Evolutionary conservation across 2,113 vertebrate species (phyloP).

Genomic region (Willisornis vidua): DNA sequence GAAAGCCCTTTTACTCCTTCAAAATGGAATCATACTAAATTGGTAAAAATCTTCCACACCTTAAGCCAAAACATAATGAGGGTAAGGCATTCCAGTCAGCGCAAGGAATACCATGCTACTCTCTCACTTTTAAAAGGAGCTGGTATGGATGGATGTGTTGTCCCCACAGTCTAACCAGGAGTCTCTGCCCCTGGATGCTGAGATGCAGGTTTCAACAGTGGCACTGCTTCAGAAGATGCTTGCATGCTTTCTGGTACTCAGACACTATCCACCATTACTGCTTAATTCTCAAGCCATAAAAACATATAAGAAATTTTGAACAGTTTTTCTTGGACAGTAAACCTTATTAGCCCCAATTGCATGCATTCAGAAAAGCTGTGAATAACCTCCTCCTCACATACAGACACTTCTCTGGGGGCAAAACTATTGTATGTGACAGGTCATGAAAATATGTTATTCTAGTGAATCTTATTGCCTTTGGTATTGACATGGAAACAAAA

Average conservation of each 20-base stretch:
- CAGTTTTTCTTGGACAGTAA: neutral
- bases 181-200: neutral
- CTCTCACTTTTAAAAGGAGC: neutral
- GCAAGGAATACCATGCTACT: neutral
- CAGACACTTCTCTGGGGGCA: neutral
- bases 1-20: neutral
- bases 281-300: neutral
- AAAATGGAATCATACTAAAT: neutral
- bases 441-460: neutral
- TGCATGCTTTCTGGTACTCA: neutral
- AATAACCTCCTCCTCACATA: neutral
- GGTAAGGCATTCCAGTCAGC: neutral
- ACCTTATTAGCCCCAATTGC: neutral
- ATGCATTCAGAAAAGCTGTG: neutral
- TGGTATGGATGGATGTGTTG: neutral
- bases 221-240: neutral
- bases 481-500: neutral
- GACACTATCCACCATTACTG: neutral
- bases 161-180: neutral
- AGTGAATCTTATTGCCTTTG: neutral
- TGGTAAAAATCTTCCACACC: neutral
- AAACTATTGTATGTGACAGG: neutral
- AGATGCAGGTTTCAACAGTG: neutral
- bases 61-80: neutral
- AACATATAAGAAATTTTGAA: neutral